phyloP scores from a whole-genome alignment of 1,140 invertebrate species.

The Trichoplusia ni region DNA sequence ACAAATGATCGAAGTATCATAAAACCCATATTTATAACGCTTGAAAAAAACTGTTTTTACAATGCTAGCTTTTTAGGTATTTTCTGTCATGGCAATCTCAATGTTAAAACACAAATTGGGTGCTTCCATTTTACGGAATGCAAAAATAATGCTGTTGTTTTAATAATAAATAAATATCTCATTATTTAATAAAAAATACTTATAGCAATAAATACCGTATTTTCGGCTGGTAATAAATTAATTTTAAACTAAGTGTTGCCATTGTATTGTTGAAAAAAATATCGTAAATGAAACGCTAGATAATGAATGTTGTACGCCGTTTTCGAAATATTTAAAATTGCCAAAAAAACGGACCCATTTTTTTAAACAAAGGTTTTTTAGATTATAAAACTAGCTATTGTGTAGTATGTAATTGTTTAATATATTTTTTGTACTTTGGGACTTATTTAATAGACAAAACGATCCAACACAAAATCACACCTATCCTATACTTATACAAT shows the following conservation, averaged over 20 bases:
- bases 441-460: slow-evolving; percentile 23
- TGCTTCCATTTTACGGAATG: slow-evolving; percentile 50
- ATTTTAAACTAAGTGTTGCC: slow-evolving; percentile 26
- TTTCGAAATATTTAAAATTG: slow-evolving; percentile 30
- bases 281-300: slow-evolving; percentile 22
- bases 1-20: slow-evolving; percentile 64
- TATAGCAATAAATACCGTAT: slow-evolving; percentile 26
- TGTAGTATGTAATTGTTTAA: slow-evolving; percentile 22
- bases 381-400: slow-evolving; percentile 17
- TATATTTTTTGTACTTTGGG: slow-evolving; percentile 21
- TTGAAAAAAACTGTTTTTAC: slow-evolving; percentile 49
- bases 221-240: neutral
- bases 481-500: no score
- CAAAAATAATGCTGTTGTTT: slow-evolving; percentile 17
- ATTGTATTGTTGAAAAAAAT: slow-evolving; percentile 22
- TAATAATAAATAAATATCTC: neutral
- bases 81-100: slow-evolving; percentile 35
- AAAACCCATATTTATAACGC: slow-evolving; percentile 13
- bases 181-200: neutral
- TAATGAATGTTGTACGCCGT: slow-evolving; percentile 18
- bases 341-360: slow-evolving; percentile 36
- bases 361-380: slow-evolving; percentile 30
- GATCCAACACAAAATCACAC: no score
- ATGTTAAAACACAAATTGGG: slow-evolving; percentile 27
- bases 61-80: slow-evolving; percentile 61